Evolutionary conservation across 2,888 invertebrate genomes (phyloP).

Genomic region (Andricus curvator): DNA sequence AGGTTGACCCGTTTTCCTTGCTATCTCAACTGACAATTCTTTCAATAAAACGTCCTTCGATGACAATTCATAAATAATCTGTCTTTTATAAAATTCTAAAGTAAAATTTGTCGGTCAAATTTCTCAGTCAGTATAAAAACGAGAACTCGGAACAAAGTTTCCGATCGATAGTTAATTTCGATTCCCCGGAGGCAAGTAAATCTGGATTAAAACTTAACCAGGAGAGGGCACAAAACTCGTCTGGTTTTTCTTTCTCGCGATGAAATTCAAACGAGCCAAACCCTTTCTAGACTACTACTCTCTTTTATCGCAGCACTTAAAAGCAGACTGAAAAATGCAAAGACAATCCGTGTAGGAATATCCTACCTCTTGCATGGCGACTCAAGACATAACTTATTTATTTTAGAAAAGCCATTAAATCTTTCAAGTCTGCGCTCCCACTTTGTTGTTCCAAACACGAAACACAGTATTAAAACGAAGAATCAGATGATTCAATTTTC

Average conservation of each 20-base stretch:
- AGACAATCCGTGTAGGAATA: slow-evolving; percentile 48
- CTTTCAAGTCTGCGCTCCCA: neutral
- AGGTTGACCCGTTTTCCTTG: neutral
- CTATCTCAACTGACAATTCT: neutral
- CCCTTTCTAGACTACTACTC: slow-evolving; percentile 10
- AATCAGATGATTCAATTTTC: neutral
- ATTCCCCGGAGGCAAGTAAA: slow-evolving; percentile 26
- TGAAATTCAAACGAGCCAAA: slow-evolving; percentile 21
- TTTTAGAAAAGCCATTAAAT: slow-evolving; percentile 21
- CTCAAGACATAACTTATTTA: slow-evolving; percentile 23
- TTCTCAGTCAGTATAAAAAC: neutral
- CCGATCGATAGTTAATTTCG: neutral
- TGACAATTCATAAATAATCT: neutral
- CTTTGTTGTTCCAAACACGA: neutral
- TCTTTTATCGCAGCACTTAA: slow-evolving; percentile 49
- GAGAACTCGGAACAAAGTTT: neutral
- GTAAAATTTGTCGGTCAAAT: neutral
- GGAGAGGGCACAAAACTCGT: slow-evolving; percentile 20
- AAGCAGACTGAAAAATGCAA: slow-evolving; percentile 51
- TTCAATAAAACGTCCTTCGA: neutral
- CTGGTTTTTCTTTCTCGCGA: slow-evolving; percentile 27
- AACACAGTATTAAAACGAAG: neutral
- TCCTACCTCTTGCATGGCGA: slow-evolving; percentile 23
- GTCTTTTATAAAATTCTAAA: neutral
- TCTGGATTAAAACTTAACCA: slow-evolving; percentile 29